Conservation (phyloP, 2,888 invertebrate genomes). For the Embidobia sp. region DNA sequence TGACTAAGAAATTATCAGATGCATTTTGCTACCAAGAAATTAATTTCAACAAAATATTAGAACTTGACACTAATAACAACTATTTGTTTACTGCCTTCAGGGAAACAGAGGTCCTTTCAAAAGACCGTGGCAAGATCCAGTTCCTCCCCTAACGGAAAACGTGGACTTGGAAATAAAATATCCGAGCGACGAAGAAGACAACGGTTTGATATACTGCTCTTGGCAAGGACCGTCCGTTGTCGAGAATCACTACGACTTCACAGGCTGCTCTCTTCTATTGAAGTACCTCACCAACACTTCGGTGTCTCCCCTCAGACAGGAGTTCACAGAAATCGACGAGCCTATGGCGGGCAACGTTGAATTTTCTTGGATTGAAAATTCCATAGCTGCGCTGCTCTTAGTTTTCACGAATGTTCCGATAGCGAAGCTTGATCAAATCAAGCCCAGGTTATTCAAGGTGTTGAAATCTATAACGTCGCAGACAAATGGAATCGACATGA, state of each 20-base stretch:
- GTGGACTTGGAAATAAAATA: constrained; percentile 85
- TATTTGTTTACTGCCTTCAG: constrained; percentile 71
- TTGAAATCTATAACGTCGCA: constrained; percentile 82
- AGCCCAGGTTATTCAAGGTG: constrained; percentile 83
- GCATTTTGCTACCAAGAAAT: too few relatives aligned
- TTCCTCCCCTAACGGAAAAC: constrained; percentile 85
- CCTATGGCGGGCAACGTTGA: constrained; percentile 90
- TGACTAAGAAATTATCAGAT: too few relatives aligned
- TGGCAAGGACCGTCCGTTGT: constrained; percentile 90
- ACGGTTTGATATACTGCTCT: constrained; percentile 89
- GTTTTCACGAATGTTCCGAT: constrained; percentile 89
- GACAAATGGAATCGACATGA: constrained; percentile 86
- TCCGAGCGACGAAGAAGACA: constrained; percentile 92
- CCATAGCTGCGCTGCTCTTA: constrained; percentile 87
- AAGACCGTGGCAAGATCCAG: constrained; percentile 89
- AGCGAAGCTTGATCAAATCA: constrained; percentile 85
- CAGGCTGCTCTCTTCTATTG: constrained; percentile 86
- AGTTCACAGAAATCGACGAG: constrained; percentile 91
- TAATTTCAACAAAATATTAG: too few relatives aligned
- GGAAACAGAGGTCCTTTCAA: constrained; percentile 84
- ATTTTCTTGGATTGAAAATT: constrained; percentile 88
- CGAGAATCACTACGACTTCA: constrained; percentile 84
- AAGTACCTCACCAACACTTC: constrained; percentile 94
- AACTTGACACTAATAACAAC: too few relatives aligned
- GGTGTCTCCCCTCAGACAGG: constrained; percentile 91